Evolutionary conservation across 2,888 invertebrate genomes (phyloP), one percentile per base, ranked within the genome.

Genomic region (Ischnura elegans): DNA sequence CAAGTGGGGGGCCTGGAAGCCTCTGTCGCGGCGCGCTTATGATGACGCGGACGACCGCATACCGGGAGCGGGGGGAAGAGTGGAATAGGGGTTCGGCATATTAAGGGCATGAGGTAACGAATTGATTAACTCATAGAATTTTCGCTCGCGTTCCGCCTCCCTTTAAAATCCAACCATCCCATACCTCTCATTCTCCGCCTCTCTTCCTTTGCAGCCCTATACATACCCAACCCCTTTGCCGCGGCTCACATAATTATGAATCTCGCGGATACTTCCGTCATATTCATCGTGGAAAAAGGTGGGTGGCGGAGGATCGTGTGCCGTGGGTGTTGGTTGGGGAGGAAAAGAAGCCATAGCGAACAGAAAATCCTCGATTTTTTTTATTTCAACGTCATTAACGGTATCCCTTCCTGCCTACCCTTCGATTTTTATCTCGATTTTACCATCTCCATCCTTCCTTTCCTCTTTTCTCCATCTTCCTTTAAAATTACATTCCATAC

Each of bases 41-140:
- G 13, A 13, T 29, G 76, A 76, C 2, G 76, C 8, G 13, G 76
- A 76, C 36, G 76, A 3, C 10, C 51, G 51, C 2, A 13, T 19
- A 61, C 25, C 25, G 29, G 76, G 76, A 29, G 16, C 13, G 13
- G n/a, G 25, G 25, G 16, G 47, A 47, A 16, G 47, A 47, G 47
- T 6, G 8, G 6, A 16, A 47, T 6, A 61, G 25, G 36, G 76
- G 8, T 6, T 51, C 8, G 51, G 51, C 51, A 51, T 19, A 51
- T 51, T 51, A 51, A 5, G 51, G 51, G 13, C 29, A 76, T 76
- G 25, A 76, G 76, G 29, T 36, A 76, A 76, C 76, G 76, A 76
- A 76, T 76, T 76, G 76, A 76, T 76, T 76, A 76, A 76, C 76
- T 76, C 76, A 76, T 76, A 76, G 36, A 76, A 76, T 76, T 76